Evolutionary conservation across 64 coral and sea anemone species (phyloP).

Genomic region (Astreopora myriophthalma): DNA sequence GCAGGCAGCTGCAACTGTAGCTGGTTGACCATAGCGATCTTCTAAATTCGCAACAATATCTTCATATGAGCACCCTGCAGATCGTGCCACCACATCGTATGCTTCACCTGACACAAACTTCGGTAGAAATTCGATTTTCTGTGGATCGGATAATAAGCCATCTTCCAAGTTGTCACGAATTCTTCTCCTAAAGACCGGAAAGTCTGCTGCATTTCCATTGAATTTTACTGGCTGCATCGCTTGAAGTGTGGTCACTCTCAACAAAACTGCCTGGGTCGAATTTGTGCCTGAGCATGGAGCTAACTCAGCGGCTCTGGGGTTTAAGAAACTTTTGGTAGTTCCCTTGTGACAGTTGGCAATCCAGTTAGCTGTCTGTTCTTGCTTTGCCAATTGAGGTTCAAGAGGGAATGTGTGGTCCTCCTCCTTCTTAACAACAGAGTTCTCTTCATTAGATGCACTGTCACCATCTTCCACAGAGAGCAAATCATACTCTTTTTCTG

Average conservation of each 20-base stretch:
- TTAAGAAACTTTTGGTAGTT: background rate
- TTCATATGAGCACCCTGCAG: background rate
- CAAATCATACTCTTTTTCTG: background rate
- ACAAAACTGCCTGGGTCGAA: background rate
- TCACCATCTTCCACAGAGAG: background rate
- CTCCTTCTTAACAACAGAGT: background rate
- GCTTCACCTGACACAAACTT: constrained; percentile 45
- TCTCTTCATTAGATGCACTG: background rate
- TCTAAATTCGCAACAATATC: background rate
- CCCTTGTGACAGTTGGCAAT: background rate
- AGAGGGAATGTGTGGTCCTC: too few species aligned
- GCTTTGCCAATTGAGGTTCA: background rate
- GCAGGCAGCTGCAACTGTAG: background rate
- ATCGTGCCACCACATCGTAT: constrained; percentile 9
- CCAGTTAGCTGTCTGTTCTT: background rate
- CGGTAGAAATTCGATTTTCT: constrained; percentile 4
- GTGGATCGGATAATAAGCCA: background rate
- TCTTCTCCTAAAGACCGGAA: constrained; percentile 7
- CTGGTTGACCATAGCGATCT: constrained; percentile 39
- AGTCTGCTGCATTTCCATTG: constrained; percentile 7
- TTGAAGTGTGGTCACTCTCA: background rate
- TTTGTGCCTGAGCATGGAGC: background rate
- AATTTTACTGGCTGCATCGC: constrained; percentile 19
- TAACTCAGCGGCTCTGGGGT: background rate
- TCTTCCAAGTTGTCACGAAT: background rate